A percentile compares a stretch with the other conserved stretches of the same genome.
Conservation (phyloP, 2,888 invertebrate species). For the Cinara cedri region DNA sequence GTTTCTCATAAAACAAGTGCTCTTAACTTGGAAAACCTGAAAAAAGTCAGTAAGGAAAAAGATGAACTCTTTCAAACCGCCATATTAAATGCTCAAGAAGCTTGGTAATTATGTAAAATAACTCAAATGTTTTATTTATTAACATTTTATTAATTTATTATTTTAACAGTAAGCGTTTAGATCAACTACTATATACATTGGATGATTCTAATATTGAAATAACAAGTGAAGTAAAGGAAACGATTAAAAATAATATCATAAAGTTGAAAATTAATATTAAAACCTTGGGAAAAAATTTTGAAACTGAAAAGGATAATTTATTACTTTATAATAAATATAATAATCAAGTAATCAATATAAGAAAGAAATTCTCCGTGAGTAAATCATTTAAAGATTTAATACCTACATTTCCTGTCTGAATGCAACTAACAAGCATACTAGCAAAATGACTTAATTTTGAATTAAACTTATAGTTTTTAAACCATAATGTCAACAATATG, state of each 20-base stretch:
- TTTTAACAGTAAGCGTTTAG: constrained; percentile 26
- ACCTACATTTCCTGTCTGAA: no score
- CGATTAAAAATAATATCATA: constrained; percentile 5
- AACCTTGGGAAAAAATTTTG: constrained; percentile 36
- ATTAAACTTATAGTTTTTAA: no score
- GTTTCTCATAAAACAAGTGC: constrained; percentile 60
- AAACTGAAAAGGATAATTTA: constrained; percentile 33
- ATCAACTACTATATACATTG: constrained; percentile 16
- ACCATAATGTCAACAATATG: no score
- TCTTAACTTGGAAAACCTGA: constrained; percentile 68
- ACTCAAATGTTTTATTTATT: background rate
- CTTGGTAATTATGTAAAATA: constrained; percentile 62
- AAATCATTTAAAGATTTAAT: background rate
- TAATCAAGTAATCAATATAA: constrained; percentile 38
- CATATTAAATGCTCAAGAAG: constrained; percentile 69
- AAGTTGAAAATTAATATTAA: constrained; percentile 25
- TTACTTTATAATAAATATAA: constrained; percentile 38
- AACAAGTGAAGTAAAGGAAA: constrained; percentile 25
- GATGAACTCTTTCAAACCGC: constrained; percentile 68
- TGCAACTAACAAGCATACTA: no score
- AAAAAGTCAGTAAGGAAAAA: constrained; percentile 68
- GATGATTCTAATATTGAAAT: constrained; percentile 7
- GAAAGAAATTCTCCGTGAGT: constrained; percentile 40
- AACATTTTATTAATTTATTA: constrained; percentile 12
- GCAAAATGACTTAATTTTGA: no score